Evolutionary conservation across 2,888 invertebrate species (phyloP).

Genomic region (Chaetogeoica ovagalla): DNA sequence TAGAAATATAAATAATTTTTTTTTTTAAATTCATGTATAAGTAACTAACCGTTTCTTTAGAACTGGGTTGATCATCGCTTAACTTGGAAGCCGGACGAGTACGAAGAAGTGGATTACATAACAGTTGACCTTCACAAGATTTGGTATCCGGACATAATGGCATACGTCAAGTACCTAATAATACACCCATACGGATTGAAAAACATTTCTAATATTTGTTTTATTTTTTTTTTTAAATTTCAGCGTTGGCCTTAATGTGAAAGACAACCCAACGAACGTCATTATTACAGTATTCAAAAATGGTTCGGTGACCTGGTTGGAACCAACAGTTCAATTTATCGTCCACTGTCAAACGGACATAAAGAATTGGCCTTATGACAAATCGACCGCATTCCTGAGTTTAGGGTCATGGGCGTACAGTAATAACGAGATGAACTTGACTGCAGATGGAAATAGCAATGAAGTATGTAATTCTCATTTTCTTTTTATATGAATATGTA

Average conservation of each 20-base stretch:
- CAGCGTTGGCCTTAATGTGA: conserved; percentile 11
- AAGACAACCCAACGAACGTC: conserved; percentile 22
- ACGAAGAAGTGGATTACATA: conserved; percentile 13
- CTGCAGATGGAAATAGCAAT: background rate
- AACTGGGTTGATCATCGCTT: conserved; percentile 33
- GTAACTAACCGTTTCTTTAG: background rate
- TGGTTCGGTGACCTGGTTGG: conserved; percentile 21
- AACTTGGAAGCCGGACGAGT: conserved; percentile 14
- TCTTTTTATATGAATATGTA: background rate
- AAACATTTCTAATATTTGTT: too few species aligned
- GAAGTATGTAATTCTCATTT: background rate
- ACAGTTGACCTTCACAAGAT: conserved; percentile 23
- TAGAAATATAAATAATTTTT: background rate
- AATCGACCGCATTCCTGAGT: conserved; percentile 1
- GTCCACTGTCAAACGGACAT: conserved; percentile 39
- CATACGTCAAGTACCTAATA: conserved; percentile 33
- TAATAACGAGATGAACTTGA: conserved; percentile 29
- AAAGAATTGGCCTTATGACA: conserved; percentile 42
- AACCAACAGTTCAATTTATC: conserved; percentile 33
- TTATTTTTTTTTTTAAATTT: too few species aligned
- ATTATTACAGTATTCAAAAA: conserved; percentile 4
- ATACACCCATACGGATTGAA: too few species aligned
- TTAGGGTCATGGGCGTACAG: conserved; percentile 35
- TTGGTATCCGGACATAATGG: conserved; percentile 40
- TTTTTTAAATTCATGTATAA: background rate